These are phyloP conservation scores for Cranoglanis bouderius DNA, from an alignment of 2,113 vertebrate genomes.

Conservation along the genomic window DNA sequence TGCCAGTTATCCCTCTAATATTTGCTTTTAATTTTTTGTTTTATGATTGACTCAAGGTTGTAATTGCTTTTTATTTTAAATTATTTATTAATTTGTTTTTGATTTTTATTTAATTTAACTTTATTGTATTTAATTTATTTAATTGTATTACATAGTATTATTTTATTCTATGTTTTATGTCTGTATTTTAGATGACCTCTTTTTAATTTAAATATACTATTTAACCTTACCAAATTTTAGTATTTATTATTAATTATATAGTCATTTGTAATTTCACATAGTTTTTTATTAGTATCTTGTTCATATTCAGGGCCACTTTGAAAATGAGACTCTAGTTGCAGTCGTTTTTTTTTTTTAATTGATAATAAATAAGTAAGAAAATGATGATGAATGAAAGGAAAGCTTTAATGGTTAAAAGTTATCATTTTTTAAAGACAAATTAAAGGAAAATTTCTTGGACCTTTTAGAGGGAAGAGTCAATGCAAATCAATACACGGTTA, in stretches of 20 bases:
- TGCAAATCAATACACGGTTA: neutral
- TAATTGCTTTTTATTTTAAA: neutral
- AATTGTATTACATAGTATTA: neutral
- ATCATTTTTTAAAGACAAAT: neutral
- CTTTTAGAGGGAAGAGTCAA: neutral
- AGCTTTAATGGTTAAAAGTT: neutral
- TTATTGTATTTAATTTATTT: neutral
- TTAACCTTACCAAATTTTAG: neutral
- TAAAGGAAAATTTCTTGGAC: neutral
- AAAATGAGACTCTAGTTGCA: neutral
- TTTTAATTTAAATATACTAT: neutral
- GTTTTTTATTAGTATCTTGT: too few relatives aligned
- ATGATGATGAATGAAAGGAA: neutral
- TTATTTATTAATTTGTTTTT: neutral
- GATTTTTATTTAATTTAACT: neutral
- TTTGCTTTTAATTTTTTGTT: neutral
- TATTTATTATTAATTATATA: neutral
- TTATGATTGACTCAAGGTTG: neutral
- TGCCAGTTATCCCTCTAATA: neutral
- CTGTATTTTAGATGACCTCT: too few relatives aligned
- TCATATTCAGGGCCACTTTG: too few relatives aligned
- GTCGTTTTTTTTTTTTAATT: neutral
- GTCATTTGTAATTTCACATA: too few relatives aligned
- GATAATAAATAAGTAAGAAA: neutral
- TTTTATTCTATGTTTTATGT: too few relatives aligned